Base-by-base conservation (phyloP, 2,888 invertebrate genomes). In the Drosophila multiciliata region DNA sequence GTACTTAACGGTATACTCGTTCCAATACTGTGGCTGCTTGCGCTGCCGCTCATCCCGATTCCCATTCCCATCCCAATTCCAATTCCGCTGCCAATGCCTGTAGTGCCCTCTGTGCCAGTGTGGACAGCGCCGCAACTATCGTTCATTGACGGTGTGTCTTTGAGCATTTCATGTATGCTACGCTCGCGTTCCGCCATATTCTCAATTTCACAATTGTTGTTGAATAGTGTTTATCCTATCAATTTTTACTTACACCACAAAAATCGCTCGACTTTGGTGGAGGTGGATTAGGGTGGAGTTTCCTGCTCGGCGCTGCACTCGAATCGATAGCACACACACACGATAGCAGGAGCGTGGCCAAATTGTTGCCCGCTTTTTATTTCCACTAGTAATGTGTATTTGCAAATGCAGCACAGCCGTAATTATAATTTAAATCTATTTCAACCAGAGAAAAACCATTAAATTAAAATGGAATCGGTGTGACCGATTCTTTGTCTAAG, bases 131-230 rank as follows among this genome's bases (percentile, higher is more conserved):
- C 96, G 83, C 95, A 96, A 78, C 95, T 96, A 89, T 96, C 96
- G 79, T 96, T 96, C 90, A 96, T 94, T 42, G 96, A 95, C 57
- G 97, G 96, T 52, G 97, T 96, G 90, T 97, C 97, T 92, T 97
- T 97, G 71, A 97, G 93, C 97, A 97, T 97, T 94, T 97, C 97
- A 92, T 97, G 97, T 91, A 97, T 97, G 86, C 93, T 93, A 53
- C 92, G 89, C 78, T 93, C 92, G 40, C 92, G 89, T 80, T 93
- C 92, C 70, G 87, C 82, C 87, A 87, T 89, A 49, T 50, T 49
- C 66, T 8, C 3, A 40, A 5, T 40, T 17, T 8, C n/a, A 59
- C 48, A 45, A 45, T 45, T 23, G 23, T 45, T 45, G 7, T 45
- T 23, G 2, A 23, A 0, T 8, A 15, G 8, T 45, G 54, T 42